Conservation (phyloP, 2,113 vertebrate genomes). For the Dinomys branickii region DNA sequence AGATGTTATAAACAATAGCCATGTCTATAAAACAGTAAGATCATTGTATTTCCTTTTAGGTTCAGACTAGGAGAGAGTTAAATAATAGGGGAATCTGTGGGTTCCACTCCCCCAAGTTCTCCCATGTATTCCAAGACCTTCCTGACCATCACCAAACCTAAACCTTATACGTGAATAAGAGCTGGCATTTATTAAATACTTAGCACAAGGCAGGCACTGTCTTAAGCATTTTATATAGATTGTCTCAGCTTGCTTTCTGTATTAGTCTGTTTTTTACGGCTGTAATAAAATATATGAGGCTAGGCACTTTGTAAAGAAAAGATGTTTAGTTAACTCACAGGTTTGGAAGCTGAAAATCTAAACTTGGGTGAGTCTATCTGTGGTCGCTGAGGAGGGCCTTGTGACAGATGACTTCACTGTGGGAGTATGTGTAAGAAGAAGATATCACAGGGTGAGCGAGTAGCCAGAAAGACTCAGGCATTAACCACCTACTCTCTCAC, state of each 20-base stretch:
- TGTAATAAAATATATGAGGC: neutral
- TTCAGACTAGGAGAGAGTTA: neutral
- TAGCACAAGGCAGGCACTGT: neutral
- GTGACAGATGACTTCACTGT: too few species aligned
- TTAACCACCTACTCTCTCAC: neutral
- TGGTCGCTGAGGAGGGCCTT: neutral
- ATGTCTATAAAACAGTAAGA: neutral
- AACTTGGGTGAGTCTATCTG: neutral
- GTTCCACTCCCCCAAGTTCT: neutral
- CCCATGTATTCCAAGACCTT: neutral
- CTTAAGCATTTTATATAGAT: neutral
- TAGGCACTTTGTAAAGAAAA: neutral
- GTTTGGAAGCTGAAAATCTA: neutral
- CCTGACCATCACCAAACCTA: neutral
- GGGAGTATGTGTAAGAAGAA: neutral
- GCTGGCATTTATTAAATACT: neutral
- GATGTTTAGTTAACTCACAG: neutral
- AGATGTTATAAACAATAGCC: slow-evolving; percentile 16
- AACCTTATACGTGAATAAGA: neutral
- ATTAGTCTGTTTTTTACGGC: neutral
- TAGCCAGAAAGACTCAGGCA: neutral
- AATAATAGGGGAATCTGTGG: neutral
- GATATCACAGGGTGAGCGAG: neutral
- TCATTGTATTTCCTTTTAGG: neutral
- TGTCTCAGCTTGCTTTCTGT: neutral